Evolutionary conservation across 37 sponge, comb jelly and placozoan genomes (phyloP).

Genomic region (Oscarella lobularis): DNA sequence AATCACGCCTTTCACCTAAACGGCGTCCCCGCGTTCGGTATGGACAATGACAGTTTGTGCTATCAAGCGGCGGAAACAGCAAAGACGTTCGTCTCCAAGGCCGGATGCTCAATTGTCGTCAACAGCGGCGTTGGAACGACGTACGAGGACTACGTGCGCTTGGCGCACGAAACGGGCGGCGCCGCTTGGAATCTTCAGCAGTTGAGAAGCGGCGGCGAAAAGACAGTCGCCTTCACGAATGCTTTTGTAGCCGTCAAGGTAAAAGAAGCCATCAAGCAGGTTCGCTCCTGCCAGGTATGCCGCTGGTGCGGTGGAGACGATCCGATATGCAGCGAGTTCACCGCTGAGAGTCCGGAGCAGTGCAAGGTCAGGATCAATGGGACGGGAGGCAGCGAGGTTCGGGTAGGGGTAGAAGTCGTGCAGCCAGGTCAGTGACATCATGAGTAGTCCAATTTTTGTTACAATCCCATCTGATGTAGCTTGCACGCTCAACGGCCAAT

Average conservation of each 20-base stretch:
- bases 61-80: too few species aligned
- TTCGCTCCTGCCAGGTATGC: not conserved
- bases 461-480: too few species aligned
- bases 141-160: not conserved
- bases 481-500: not conserved
- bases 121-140: not conserved
- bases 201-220: not conserved
- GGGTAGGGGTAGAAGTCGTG: too few species aligned
- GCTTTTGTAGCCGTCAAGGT: not conserved
- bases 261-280: not conserved
- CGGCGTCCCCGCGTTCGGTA: not conserved
- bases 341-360: too few species aligned
- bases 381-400: too few species aligned
- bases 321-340: too few species aligned
- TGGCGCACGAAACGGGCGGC: not conserved
- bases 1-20: constrained; percentile 18
- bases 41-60: not conserved
- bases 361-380: too few species aligned
- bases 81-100: not conserved
- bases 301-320: not conserved
- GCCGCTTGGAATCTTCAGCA: not conserved
- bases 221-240: not conserved
- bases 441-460: too few species aligned
- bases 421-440: too few species aligned
- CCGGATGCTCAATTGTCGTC: not conserved